Conservation (phyloP, 2,797 vertebrate genomes). For the Otus scops region DNA sequence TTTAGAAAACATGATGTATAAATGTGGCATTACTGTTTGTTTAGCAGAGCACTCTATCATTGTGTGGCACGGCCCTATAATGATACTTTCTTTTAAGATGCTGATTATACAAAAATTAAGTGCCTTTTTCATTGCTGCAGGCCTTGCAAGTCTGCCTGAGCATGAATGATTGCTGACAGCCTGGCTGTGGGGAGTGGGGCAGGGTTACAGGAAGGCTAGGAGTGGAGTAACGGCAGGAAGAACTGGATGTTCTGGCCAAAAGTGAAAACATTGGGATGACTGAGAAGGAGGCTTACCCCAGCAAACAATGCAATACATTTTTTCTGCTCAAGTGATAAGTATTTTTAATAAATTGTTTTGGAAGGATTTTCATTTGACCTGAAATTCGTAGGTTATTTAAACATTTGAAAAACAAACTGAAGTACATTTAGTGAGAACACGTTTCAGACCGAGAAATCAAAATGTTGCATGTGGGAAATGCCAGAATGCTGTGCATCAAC, state of each 20-base stretch:
- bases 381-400: constrained; percentile 35
- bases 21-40: background rate
- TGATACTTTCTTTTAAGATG: background rate
- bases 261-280: background rate
- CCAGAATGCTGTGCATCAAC: background rate
- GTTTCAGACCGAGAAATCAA: background rate
- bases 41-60: background rate
- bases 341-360: constrained; percentile 33
- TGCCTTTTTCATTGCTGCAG: background rate
- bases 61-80: background rate
- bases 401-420: background rate
- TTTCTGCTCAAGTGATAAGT: constrained; percentile 15
- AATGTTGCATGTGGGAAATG: background rate
- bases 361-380: constrained; percentile 17
- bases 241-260: background rate
- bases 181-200: background rate
- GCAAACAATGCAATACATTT: background rate
- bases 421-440: background rate
- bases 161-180: background rate
- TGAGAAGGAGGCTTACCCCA: background rate
- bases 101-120: background rate
- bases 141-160: background rate
- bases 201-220: background rate
- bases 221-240: background rate
- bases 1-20: background rate